These are phyloP conservation scores for Dendroctonus valens DNA, from an alignment of 1,140 invertebrate species.

Conservation along the genomic window DNA sequence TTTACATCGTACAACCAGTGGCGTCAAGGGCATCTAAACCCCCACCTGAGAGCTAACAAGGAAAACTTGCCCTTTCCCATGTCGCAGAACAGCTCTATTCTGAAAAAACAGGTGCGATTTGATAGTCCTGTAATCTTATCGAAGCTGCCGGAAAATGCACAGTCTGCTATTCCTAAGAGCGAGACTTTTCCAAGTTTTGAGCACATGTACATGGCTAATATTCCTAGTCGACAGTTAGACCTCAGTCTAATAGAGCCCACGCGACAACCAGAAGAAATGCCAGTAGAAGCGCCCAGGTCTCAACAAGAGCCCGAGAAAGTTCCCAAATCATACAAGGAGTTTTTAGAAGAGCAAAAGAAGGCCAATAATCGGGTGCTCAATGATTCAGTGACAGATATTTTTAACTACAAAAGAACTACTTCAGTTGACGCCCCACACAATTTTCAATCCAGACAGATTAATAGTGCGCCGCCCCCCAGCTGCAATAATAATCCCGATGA, in stretches of 20 bases:
- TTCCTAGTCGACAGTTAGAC: constrained; percentile 47
- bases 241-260: constrained; percentile 45
- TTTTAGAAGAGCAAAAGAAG: constrained; percentile 31
- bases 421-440: background rate
- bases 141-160: constrained; percentile 21
- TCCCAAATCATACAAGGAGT: constrained; percentile 36
- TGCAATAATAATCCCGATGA: no score
- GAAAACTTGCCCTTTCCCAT: constrained; percentile 2
- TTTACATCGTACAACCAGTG: constrained; percentile 40
- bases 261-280: constrained; percentile 2
- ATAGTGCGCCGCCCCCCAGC: no score
- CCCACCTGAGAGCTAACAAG: constrained; percentile 9
- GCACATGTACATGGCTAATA: constrained; percentile 47
- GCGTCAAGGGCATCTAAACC: constrained; percentile 31
- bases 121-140: constrained; percentile 33
- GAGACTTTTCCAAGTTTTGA: constrained; percentile 37
- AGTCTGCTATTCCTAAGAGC: background rate
- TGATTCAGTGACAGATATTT: constrained; percentile 40
- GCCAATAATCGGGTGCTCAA: constrained; percentile 16
- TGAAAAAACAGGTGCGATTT: constrained; percentile 40
- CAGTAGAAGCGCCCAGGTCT: background rate
- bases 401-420: constrained; percentile 35
- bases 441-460: no score
- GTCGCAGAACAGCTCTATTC: constrained; percentile 20
- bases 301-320: background rate